Evolutionary conservation across 2,888 invertebrate genomes (phyloP).

Genomic region (Pseudanteris insignis): DNA sequence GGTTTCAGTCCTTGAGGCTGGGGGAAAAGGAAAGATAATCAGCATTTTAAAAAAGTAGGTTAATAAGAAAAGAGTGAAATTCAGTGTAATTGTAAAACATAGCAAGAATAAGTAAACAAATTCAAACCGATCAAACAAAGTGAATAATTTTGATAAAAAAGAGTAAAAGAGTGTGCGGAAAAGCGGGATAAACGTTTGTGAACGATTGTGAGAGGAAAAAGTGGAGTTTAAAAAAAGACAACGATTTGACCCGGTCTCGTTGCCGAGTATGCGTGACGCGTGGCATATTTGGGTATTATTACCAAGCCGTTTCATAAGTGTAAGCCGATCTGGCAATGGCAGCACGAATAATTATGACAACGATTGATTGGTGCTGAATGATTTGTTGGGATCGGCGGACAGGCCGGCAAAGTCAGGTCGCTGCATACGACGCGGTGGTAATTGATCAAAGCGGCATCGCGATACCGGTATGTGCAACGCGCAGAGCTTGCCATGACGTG

Average conservation of each 20-base stretch:
- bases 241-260: conserved; percentile 17
- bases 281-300: conserved; percentile 30
- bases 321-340: conserved; percentile 27
- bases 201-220: too few relatives aligned
- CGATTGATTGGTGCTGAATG: conserved; percentile 40
- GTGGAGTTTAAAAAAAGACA: too few relatives aligned
- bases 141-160: too few relatives aligned
- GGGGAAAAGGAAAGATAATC: too few relatives aligned
- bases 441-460: conserved; percentile 54
- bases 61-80: too few relatives aligned
- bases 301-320: conserved; percentile 30
- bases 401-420: conserved; percentile 44
- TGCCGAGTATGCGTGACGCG: conserved; percentile 17
- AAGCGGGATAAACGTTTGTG: too few relatives aligned
- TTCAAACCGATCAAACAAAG: too few relatives aligned
- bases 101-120: too few relatives aligned
- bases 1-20: too few relatives aligned
- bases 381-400: conserved; percentile 28
- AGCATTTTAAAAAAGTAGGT: too few relatives aligned
- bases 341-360: conserved; percentile 28
- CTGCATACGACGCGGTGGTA: conserved; percentile 50
- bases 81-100: not conserved
- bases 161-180: too few relatives aligned
- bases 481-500: conserved; percentile 45
- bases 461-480: conserved; percentile 52